A percentile compares a stretch with the other conserved stretches of the same genome.
phyloP scores from a whole-genome alignment of 2,797 vertebrate species.

The Fundulus diaphanus region DNA sequence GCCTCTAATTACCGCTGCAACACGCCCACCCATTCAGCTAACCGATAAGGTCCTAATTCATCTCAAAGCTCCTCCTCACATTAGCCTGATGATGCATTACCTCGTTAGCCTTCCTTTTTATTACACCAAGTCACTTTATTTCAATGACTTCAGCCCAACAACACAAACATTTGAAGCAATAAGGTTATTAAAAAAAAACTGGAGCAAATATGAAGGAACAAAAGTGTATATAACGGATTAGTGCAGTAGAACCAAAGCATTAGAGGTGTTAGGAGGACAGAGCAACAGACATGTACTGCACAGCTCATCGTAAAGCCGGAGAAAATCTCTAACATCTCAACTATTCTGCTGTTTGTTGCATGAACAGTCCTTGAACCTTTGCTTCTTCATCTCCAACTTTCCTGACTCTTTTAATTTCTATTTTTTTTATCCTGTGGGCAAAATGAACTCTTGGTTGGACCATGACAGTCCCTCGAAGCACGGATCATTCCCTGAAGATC shows the following conservation, averaged over 20 bases:
- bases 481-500: no score
- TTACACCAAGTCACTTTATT: constrained; percentile 3
- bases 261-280: no score
- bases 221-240: not conserved
- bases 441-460: not conserved
- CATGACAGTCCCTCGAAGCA: no score
- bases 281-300: no score
- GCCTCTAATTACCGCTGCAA: constrained; percentile 31
- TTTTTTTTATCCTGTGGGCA: no score
- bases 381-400: not conserved
- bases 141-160: not conserved
- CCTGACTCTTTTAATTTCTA: not conserved
- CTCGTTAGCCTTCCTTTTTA: constrained; percentile 9
- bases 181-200: not conserved
- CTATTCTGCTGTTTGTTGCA: no score
- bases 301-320: no score
- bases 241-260: no score
- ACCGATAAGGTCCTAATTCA: constrained; percentile 5
- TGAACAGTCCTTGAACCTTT: no score
- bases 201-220: not conserved
- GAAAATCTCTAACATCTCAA: no score
- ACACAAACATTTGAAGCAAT: not conserved
- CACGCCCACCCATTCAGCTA: constrained; percentile 40
- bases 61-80: constrained; percentile 14
- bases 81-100: constrained; percentile 14